These are phyloP conservation scores for Aplochiton taeniatus DNA, from an alignment of 2,797 vertebrate species.

Conservation along the genomic window DNA sequence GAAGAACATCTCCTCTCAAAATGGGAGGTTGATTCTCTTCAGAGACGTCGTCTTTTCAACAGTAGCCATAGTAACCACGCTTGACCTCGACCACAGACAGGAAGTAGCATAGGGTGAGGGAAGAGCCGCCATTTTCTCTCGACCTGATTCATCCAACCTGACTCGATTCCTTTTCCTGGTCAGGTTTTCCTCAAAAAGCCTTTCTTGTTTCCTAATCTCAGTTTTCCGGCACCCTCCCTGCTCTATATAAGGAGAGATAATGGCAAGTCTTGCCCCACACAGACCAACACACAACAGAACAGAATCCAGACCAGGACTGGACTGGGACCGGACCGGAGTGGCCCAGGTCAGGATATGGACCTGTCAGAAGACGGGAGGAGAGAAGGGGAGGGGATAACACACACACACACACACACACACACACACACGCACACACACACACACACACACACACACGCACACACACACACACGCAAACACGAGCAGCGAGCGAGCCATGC, in stretches of 20 bases:
- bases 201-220: not conserved
- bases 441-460: too few species aligned
- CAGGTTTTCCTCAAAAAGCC: not conserved
- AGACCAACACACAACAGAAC: constrained; percentile 64
- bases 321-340: constrained; percentile 41
- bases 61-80: constrained; percentile 62
- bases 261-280: constrained; percentile 47
- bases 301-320: constrained; percentile 45
- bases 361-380: constrained; percentile 62
- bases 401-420: too few species aligned
- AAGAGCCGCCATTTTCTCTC: constrained; percentile 60
- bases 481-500: constrained; percentile 64
- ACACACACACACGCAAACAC: constrained; percentile 59
- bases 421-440: too few species aligned
- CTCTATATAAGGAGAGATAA: constrained; percentile 57
- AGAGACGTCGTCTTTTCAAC: constrained; percentile 15
- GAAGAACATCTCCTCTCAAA: constrained; percentile 10
- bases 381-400: constrained; percentile 47
- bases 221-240: not conserved
- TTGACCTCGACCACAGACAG: constrained; percentile 73
- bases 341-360: constrained; percentile 53
- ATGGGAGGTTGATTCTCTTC: constrained; percentile 29
- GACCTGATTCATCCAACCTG: constrained; percentile 35
- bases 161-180: not conserved
- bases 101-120: constrained; percentile 51